Base-by-base conservation (phyloP, 2,797 vertebrate genomes). In the Typhlichthys eigenmanni region DNA sequence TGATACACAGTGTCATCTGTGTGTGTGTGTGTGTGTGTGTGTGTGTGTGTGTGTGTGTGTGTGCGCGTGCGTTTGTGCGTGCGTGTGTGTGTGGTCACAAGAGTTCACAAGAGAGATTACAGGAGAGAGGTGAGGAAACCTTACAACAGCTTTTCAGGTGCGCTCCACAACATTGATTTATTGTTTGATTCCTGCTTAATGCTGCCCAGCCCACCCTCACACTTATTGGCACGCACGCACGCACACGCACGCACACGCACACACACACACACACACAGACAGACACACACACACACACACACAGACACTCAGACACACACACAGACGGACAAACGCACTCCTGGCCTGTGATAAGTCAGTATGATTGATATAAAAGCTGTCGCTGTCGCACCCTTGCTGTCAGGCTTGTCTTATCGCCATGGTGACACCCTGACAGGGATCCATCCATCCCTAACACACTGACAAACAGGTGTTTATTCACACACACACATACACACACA, bases 341-440 rank as follows among this genome's bases (percentile, higher is more conserved):
- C 53, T 34, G 53, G 13, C n/a, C 13, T 43, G 74, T 78, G 74
- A 77, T 83, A 86, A 86, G 82, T 86, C 87, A 85, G 73, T 68
- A 75, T 88, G 89, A 89, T 87, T 88, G 88, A 91, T 88, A 87
- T 87, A 83, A 90, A 88, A 78, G 83, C 82, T 88, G 88, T 88
- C 86, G 86, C 67, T 74, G 81, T 75, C 80, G 80, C 79, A 77
- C 74, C 73, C 77, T 54, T 48, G 60, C 85, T 89, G 87, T 83
- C 85, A 86, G 73, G 76, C 79, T 83, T 83, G 82, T 86, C 84
- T 88, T 88, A 89, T 90, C 88, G 84, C 85, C 85, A 88, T 89
- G 82, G 82, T 64, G 85, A 90, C 86, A 85, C 50, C 9, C 77
- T 87, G 87, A 89, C 88, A 88, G 78, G 81, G 61, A 69, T 85